These are phyloP conservation scores for Raja brachyura DNA, from an alignment of 2,113 vertebrate genomes.

Conservation along the genomic window DNA sequence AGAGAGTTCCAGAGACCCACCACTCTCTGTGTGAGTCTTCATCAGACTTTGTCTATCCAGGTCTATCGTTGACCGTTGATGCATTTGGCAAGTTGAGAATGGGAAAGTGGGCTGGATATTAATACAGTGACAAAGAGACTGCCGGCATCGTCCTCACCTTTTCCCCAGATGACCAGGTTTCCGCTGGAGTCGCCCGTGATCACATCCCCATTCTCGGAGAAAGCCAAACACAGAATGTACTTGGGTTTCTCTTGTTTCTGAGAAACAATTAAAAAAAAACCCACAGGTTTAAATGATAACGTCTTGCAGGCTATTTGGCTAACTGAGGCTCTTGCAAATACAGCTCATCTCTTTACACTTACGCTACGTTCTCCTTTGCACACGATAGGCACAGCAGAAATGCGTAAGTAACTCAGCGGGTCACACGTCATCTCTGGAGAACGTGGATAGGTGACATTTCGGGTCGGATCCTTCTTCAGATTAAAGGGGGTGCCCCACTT, in stretches of 20 bases:
- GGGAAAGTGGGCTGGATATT: no score
- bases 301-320: neutral
- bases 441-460: no score
- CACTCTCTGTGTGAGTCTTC: no score
- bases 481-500: no score
- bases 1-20: no score
- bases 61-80: neutral
- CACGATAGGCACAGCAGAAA: no score
- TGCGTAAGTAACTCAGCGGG: no score
- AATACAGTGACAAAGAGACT: no score
- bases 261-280: neutral
- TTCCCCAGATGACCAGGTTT: constrained; percentile 82
- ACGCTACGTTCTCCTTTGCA: no score
- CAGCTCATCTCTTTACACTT: neutral
- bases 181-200: constrained; percentile 85
- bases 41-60: no score
- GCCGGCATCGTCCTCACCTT: constrained; percentile 59
- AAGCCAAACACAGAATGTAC: constrained; percentile 76
- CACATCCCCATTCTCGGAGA: constrained; percentile 79
- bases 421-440: no score
- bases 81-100: neutral
- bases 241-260: constrained; percentile 90
- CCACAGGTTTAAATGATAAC: neutral
- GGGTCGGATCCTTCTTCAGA: no score
- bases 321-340: neutral